Evolutionary conservation across 2,888 invertebrate species (phyloP).

Genomic region (Eremobia ochroleuca): DNA sequence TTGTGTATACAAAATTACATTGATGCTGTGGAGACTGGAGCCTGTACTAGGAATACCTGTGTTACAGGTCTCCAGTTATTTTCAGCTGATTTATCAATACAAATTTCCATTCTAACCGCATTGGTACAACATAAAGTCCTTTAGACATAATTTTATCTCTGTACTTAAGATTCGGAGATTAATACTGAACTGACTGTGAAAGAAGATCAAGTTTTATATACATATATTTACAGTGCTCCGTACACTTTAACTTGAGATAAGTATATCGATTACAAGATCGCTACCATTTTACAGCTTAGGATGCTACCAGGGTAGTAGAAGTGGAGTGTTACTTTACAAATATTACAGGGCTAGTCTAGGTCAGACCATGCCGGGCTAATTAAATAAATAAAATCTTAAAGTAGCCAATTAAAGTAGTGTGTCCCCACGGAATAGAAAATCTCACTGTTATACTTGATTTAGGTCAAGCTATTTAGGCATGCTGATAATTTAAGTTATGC

Average conservation of each 20-base stretch:
- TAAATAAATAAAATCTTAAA: slow-evolving; percentile 3
- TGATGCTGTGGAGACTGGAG: too few relatives aligned
- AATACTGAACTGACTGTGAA: slow-evolving; percentile 29
- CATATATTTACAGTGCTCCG: slow-evolving; percentile 35
- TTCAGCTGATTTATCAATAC: background rate
- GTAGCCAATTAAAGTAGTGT: slow-evolving; percentile 5
- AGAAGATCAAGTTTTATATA: slow-evolving; percentile 48
- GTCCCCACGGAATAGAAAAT: background rate
- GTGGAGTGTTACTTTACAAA: background rate
- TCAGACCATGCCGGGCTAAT: background rate
- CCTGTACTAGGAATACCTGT: too few relatives aligned
- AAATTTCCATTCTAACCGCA: slow-evolving; percentile 28
- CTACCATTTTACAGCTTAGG: slow-evolving; percentile 28
- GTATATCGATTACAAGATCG: slow-evolving; percentile 58
- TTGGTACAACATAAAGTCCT: slow-evolving; percentile 12
- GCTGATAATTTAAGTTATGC: background rate
- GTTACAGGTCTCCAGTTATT: too few relatives aligned
- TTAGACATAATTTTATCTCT: slow-evolving; percentile 7
- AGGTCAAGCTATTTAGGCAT: background rate
- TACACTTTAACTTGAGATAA: slow-evolving; percentile 50
- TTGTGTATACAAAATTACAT: too few relatives aligned
- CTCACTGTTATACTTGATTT: slow-evolving; percentile 10
- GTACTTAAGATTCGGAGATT: slow-evolving; percentile 10
- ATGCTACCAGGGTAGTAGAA: slow-evolving; percentile 6
- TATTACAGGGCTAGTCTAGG: background rate